phyloP scores from a whole-genome alignment of 2,113 vertebrate species.

The Sphaerodactylus townsendi region DNA sequence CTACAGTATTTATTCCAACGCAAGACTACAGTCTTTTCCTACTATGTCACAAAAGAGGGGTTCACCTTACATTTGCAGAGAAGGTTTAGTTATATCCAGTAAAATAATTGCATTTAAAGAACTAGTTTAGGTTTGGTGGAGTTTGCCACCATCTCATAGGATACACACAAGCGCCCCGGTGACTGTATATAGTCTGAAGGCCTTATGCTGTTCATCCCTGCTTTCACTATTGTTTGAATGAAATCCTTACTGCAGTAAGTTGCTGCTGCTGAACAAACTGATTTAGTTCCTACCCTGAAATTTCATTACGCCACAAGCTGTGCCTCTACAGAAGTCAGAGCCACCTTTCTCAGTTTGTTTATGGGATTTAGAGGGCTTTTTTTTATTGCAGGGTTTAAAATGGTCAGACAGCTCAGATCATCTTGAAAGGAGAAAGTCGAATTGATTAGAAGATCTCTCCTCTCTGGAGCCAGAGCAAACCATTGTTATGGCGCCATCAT shows the following conservation, averaged over 20 bases:
- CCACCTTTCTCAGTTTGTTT: not conserved
- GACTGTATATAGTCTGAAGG: not conserved
- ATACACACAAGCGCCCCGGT: not conserved
- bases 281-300: constrained; percentile 7
- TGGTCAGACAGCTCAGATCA: not conserved
- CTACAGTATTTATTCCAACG: too few relatives aligned
- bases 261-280: not conserved
- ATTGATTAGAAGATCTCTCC: not conserved
- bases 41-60: too few relatives aligned
- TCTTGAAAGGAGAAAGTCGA: not conserved
- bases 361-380: not conserved
- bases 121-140: too few relatives aligned
- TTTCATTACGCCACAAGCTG: not conserved
- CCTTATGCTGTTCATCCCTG: not conserved
- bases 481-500: not conserved
- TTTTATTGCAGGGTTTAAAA: not conserved
- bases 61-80: too few relatives aligned
- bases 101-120: not conserved
- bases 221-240: not conserved
- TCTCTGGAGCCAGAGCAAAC: not conserved
- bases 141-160: not conserved
- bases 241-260: not conserved
- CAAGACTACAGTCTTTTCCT: too few relatives aligned
- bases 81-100: too few relatives aligned
- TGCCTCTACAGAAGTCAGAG: not conserved